A percentile compares a stretch with the other conserved stretches of the same genome.
phyloP scores from a whole-genome alignment of 1,140 invertebrate genomes.

The Heliothis virescens region DNA sequence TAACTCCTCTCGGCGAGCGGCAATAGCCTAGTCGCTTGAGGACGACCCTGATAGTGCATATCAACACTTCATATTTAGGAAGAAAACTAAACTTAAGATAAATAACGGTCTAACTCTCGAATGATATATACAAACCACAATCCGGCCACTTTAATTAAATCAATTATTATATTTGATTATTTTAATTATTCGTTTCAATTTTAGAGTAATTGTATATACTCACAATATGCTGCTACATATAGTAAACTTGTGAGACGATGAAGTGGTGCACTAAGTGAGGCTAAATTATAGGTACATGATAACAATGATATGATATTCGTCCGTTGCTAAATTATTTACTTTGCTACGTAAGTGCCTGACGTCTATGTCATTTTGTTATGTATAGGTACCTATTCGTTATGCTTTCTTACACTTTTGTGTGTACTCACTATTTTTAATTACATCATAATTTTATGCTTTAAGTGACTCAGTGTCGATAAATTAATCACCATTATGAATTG shows the following conservation, averaged over 20 bases:
- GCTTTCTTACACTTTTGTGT: background rate
- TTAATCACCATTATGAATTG: too few relatives aligned
- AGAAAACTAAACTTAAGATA: too few relatives aligned
- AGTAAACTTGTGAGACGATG: background rate
- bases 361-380: constrained; percentile 3
- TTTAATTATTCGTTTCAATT: too few relatives aligned
- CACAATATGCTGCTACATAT: too few relatives aligned
- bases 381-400: background rate
- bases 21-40: too few relatives aligned
- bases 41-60: too few relatives aligned
- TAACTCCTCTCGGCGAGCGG: background rate
- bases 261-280: background rate
- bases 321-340: constrained; percentile 21
- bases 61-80: too few relatives aligned
- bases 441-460: background rate
- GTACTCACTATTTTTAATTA: background rate
- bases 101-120: too few relatives aligned
- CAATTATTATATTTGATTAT: too few relatives aligned
- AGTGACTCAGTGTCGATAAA: background rate
- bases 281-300: background rate
- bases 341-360: constrained; percentile 34
- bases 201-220: too few relatives aligned
- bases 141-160: too few relatives aligned
- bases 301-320: constrained; percentile 11
- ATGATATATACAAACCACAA: too few relatives aligned